Conservation (phyloP, 2,797 vertebrate species). For the Coregonus suidteri region DNA sequence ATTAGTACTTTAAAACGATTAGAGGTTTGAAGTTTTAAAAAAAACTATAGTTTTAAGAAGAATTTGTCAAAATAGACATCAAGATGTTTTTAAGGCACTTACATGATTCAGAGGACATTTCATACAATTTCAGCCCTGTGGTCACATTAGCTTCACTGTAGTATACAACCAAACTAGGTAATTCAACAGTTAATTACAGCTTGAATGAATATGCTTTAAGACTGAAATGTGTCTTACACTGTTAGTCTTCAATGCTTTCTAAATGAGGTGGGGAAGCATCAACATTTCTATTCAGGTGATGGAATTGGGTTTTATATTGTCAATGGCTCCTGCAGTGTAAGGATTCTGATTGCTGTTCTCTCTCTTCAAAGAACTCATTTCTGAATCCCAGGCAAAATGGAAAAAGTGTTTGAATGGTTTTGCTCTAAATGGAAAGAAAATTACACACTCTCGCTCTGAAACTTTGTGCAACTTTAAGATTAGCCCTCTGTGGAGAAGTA, state of each 20-base stretch:
- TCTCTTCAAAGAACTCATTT: constrained; percentile 24
- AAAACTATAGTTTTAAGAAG: too few species aligned
- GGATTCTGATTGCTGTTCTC: constrained; percentile 17
- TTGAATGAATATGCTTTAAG: constrained; percentile 32
- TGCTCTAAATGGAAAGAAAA: constrained; percentile 13
- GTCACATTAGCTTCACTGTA: not conserved
- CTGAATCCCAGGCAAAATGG: constrained; percentile 12
- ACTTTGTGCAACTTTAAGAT: constrained; percentile 11
- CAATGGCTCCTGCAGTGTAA: constrained; percentile 20
- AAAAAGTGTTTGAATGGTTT: constrained; percentile 22
- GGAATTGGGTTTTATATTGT: not conserved
- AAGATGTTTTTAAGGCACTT: too few species aligned
- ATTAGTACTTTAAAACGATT: too few species aligned
- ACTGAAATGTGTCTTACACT: constrained; percentile 30
- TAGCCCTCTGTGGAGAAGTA: not conserved
- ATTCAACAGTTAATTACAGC: constrained; percentile 25
- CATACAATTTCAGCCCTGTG: not conserved
- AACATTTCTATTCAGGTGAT: constrained; percentile 15
- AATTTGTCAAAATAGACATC: too few species aligned
- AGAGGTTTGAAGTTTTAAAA: too few species aligned
- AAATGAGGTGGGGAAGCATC: constrained; percentile 1
- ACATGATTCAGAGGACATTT: not conserved
- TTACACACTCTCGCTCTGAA: not conserved
- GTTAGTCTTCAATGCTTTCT: constrained; percentile 26
- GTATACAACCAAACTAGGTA: not conserved